Evolutionary conservation across 2,797 vertebrate species (phyloP).

Genomic region (Hydrophis major): DNA sequence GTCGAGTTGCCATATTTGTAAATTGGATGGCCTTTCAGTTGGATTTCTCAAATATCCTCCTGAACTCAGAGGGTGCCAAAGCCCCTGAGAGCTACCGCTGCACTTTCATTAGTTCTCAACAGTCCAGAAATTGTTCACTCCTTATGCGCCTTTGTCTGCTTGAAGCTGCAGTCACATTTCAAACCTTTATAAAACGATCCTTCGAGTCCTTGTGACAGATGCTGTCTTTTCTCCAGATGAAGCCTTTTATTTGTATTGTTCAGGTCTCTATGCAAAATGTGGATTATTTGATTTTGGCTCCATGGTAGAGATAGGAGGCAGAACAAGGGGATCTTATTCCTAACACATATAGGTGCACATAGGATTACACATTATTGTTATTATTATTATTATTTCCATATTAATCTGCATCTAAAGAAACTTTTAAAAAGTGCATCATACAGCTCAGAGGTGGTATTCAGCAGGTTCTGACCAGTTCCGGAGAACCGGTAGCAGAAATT

Average conservation of each 20-base stretch:
- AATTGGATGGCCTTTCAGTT: background rate
- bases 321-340: too few relatives aligned
- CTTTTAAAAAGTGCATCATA: too few relatives aligned
- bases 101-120: background rate
- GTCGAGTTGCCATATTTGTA: background rate
- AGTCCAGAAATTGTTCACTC: background rate
- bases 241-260: background rate
- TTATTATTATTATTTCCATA: too few relatives aligned
- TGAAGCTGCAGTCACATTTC: background rate
- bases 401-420: too few relatives aligned
- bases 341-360: too few relatives aligned
- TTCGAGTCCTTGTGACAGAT: slow-evolving; percentile 14
- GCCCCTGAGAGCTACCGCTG: background rate
- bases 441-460: too few relatives aligned
- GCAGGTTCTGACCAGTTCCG: too few relatives aligned
- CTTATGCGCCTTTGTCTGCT: slow-evolving; percentile 2
- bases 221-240: background rate
- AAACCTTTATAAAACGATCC: slow-evolving; percentile 2
- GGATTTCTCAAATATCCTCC: background rate
- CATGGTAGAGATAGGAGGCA: too few relatives aligned
- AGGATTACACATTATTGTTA: too few relatives aligned
- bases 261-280: background rate
- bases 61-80: background rate
- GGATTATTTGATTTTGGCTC: background rate
- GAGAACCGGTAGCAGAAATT: too few relatives aligned